Base-by-base conservation (phyloP, 2,797 vertebrate species). In the Mionectes olivaceus region DNA sequence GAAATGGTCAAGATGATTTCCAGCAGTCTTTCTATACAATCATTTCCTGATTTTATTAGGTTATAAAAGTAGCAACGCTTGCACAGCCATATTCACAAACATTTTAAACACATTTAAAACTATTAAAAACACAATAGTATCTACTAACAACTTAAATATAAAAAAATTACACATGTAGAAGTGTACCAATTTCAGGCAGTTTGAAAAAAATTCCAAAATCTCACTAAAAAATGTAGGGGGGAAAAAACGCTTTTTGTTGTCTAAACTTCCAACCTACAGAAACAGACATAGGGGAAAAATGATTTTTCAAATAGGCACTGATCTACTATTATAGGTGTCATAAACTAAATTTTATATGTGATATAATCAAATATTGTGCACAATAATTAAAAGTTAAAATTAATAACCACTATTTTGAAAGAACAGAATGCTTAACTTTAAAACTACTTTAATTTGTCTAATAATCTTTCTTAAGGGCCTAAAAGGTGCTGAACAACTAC, bases 401-500 rank as follows among this genome's bases (percentile, higher is more conserved):
- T 30, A 74, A 84, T 32, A 67, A 39, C 10, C 7, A 21, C 18
- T 64, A 7, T 50, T 61, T 85, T 52, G 19, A 80, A 89, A 77
- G 14, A 67, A 47, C 19, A 39, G 21, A 88, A 76, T 83, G 12
- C 27, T 87, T 87, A 39, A 23, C 46, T 89, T 55, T 80, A 89
- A 95, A 87, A 17, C 39, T 16, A 64, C 46, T 77, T 76, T 67
- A n/a, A 60, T 74, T 87, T 90, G 44, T 89, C 87, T 74, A 67
- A 70, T 89, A 87, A 83, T 67, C 75, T 91, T 91, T 89, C 77
- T 65, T 79, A 90, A 76, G 47, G 10, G 35, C 35, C 76, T 93
- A 76, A 93, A 94, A 89, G 75, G 86, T 85, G 50, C 75, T 78
- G 74, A 93, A 79, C 27, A 93, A 63, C 69, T 90, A 47, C 19